A percentile compares a stretch with the other conserved stretches of the same genome.
phyloP scores from a whole-genome alignment of 2,888 invertebrate genomes.

The Napeogenes sylphis region DNA sequence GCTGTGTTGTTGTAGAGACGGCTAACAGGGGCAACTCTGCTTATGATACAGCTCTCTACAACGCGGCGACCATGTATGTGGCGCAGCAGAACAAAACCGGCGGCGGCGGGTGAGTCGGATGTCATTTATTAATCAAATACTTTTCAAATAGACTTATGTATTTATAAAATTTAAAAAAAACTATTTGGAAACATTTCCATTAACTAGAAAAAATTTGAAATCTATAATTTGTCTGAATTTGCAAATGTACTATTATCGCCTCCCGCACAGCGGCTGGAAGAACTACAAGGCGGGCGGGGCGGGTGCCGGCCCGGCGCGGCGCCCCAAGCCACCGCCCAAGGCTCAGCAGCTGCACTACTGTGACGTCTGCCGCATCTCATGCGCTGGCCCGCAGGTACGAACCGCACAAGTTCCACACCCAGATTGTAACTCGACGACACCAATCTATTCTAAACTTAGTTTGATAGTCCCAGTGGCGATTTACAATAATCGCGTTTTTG shows the following conservation, averaged over 20 bases:
- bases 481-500: too few species aligned
- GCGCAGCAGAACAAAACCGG: constrained; percentile 84
- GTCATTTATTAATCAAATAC: neutral
- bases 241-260: neutral
- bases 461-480: too few species aligned
- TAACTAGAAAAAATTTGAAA: too few species aligned
- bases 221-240: too few species aligned
- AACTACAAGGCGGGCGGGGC: constrained; percentile 71
- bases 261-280: constrained; percentile 60
- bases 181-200: too few species aligned
- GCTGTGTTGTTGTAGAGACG: constrained; percentile 53
- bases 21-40: constrained; percentile 87
- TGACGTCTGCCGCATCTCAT: constrained; percentile 99
- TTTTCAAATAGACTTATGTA: too few species aligned
- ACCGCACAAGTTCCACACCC: too few species aligned
- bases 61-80: constrained; percentile 96
- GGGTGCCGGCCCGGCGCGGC: constrained; percentile 78
- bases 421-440: too few species aligned
- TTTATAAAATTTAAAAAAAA: too few species aligned
- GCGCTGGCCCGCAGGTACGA: constrained; percentile 91
- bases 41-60: constrained; percentile 96
- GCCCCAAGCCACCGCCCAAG: constrained; percentile 89
- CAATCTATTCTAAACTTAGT: too few species aligned
- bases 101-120: constrained; percentile 61
- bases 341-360: constrained; percentile 98